Evolutionary conservation across 2,888 invertebrate genomes (phyloP), one percentile per base, ranked within the genome.

Genomic region (Sicus ferrugineus): DNA sequence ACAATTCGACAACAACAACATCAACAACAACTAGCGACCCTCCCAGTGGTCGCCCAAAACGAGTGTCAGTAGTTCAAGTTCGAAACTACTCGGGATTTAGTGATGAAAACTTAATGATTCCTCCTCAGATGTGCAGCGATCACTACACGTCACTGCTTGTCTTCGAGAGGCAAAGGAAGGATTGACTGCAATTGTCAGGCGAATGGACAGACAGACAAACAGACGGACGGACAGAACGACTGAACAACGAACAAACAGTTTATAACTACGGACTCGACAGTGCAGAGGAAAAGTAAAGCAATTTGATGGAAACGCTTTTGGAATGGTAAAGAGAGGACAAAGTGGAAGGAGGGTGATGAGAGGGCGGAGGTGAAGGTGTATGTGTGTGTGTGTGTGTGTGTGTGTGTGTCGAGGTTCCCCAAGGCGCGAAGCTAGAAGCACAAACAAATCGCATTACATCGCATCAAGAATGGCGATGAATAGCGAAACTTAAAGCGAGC

Each of bases 71-170:
- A 74, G 75, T 74, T 75, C 75, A 74, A 67, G 67, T 67, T 52
- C 61, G 64, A 70, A 63, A 68, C 63, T 52, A 59, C 54, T 54
- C 74, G 73, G 73, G 70, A 74, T 73, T 72, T 74, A 69, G 74
- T 75, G 76, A 70, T 75, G 76, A 76, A 76, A 76, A 74, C 73
- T 74, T 76, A 76, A 76, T 76, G 76, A 76, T 74, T 74, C 69
- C 74, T 74, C 74, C 74, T 74, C 74, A 74, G 74, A 74, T 73
- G 73, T 75, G 28, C 64, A 76, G 73, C 73, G 70, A 75, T 70
- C 73, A 73, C 70, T 52, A 64, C 69, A 70, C 61, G 69, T 70
- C 67, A n/a, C n/a, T n/a, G n/a, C n/a, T n/a, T n/a, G n/a, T n/a
- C n/a, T n/a, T n/a, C n/a, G n/a, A n/a, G n/a, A n/a, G n/a, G n/a